Percentiles rank a stretch among this genome's conserved stretches.
phyloP scores from a whole-genome alignment of 2,113 vertebrate genomes.

The Carollia perspicillata region DNA sequence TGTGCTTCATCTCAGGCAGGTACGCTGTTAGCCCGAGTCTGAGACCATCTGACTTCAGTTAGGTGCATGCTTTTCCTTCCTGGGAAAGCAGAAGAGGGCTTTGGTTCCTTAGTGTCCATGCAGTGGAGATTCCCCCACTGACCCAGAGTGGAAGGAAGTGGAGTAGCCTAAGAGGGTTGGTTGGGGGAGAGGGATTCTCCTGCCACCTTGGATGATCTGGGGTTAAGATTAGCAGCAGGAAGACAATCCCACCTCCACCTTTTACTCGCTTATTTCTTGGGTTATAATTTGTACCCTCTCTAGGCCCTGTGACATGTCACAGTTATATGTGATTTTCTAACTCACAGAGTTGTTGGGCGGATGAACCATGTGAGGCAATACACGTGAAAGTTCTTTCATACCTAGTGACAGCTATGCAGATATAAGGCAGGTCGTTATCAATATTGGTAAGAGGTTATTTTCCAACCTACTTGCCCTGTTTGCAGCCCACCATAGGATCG shows the following conservation, averaged over 20 bases:
- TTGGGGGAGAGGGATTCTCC: accelerated
- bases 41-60: neutral
- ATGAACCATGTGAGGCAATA: accelerated
- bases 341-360: neutral
- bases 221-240: neutral
- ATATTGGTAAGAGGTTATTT: neutral
- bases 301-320: neutral
- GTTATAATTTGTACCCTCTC: neutral
- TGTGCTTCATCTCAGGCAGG: neutral
- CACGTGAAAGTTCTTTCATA: neutral
- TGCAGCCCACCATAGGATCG: neutral
- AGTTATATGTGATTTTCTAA: neutral
- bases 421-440: neutral
- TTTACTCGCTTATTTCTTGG: neutral
- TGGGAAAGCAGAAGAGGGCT: neutral
- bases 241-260: neutral
- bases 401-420: neutral
- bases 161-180: neutral
- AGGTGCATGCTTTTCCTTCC: neutral
- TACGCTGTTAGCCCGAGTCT: no score
- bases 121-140: neutral
- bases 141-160: neutral
- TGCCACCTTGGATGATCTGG: neutral
- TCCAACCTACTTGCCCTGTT: neutral
- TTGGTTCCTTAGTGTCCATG: neutral